A percentile compares a stretch with the other conserved stretches of the same genome.
Conservation (phyloP, 2,113 vertebrate species). For the Glareola pratincola region DNA sequence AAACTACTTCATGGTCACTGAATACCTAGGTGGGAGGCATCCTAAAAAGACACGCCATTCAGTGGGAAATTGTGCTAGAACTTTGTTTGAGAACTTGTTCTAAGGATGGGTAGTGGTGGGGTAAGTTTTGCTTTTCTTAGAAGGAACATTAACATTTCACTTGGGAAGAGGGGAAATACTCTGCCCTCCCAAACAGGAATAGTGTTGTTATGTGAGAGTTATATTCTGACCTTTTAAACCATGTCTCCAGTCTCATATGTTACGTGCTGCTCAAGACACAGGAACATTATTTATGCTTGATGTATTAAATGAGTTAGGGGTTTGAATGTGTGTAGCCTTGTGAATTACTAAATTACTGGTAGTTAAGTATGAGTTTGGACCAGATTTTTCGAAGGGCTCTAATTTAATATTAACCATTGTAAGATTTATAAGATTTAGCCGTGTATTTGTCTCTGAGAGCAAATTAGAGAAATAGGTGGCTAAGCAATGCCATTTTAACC, state of each 20-base stretch:
- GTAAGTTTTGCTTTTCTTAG: neutral
- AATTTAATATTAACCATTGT: neutral
- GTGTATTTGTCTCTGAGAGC: neutral
- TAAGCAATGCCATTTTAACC: neutral
- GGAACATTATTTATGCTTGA: neutral
- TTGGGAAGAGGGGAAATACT: neutral
- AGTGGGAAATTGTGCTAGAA: neutral
- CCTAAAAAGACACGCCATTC: neutral
- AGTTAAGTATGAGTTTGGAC: neutral
- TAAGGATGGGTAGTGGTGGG: neutral
- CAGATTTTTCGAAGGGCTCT: neutral
- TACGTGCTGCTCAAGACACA: neutral
- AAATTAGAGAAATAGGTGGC: neutral
- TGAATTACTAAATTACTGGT: neutral
- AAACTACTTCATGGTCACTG: neutral
- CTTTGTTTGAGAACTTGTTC: neutral
- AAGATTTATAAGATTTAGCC: neutral
- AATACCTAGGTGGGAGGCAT: neutral
- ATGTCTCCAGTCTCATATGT: neutral
- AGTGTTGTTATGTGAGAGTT: neutral
- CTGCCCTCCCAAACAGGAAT: neutral
- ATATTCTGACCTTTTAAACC: neutral
- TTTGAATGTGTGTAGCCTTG: neutral
- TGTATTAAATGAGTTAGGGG: neutral
- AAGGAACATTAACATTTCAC: neutral